Evolutionary conservation across 2,888 invertebrate genomes (phyloP).

Genomic region (Apeira syringaria): DNA sequence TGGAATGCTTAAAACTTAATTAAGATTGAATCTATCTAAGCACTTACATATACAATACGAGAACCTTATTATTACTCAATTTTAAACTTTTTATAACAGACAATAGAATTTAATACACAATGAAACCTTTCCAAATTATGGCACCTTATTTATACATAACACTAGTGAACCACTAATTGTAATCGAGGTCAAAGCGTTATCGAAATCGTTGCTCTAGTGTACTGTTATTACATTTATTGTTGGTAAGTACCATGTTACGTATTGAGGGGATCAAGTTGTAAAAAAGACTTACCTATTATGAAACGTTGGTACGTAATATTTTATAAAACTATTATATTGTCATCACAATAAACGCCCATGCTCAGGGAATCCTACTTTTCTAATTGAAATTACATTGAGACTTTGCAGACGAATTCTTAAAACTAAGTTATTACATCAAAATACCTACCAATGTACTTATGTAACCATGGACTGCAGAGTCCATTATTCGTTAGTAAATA

Average conservation of each 20-base stretch:
- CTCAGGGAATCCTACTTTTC: conserved; percentile 27
- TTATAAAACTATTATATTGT: conserved; percentile 56
- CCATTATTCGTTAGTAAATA: conserved; percentile 5
- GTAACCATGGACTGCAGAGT: conserved; percentile 6
- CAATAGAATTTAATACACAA: conserved; percentile 36
- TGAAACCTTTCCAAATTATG: conserved; percentile 19
- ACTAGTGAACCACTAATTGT: conserved; percentile 2
- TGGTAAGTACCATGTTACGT: too few species aligned
- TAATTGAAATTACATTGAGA: conserved; percentile 26
- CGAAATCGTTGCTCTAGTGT: conserved; percentile 25
- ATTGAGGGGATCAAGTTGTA: too few species aligned
- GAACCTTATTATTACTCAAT: conserved; percentile 53
- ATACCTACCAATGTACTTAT: conserved; percentile 6
- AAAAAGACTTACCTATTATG: too few species aligned
- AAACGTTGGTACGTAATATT: too few species aligned
- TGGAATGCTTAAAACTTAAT: conserved; percentile 79
- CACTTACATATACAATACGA: conserved; percentile 48
- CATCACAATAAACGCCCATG: conserved; percentile 48
- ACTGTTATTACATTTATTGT: conserved; percentile 69
- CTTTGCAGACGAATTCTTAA: conserved; percentile 32
- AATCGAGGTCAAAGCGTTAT: conserved; percentile 1
- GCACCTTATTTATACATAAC: conserved; percentile 9
- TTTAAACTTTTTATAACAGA: conserved; percentile 44
- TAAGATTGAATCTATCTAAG: conserved; percentile 77
- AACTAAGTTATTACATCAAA: conserved; percentile 3